Percentiles rank a stretch among this genome's conserved stretches.
Evolutionary conservation across 2,113 vertebrate species (phyloP).

Genomic region (Cyphomyrus discorhynchus): DNA sequence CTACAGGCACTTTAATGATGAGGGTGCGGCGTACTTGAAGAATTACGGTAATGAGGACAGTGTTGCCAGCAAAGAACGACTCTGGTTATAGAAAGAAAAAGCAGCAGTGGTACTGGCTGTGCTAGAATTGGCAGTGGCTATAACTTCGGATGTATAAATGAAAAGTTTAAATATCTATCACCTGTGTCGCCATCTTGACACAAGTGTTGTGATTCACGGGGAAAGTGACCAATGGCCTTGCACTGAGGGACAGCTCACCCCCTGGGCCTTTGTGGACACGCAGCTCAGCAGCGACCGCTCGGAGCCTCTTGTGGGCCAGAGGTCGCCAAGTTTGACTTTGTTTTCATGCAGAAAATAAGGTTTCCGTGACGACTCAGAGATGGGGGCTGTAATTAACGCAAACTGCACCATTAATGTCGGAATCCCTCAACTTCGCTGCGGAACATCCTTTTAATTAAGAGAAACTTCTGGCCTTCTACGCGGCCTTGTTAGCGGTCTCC

Average conservation of each 20-base stretch:
- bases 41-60: neutral
- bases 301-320: neutral
- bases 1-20: neutral
- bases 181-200: neutral
- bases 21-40: neutral
- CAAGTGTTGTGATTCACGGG: neutral
- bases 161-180: neutral
- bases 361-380: neutral
- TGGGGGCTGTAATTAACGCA: slow-evolving; percentile 10
- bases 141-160: neutral
- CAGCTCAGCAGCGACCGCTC: neutral
- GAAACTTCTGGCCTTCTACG: neutral
- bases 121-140: neutral
- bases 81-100: neutral
- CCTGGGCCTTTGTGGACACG: neutral
- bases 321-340: neutral
- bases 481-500: neutral
- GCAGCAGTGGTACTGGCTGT: neutral
- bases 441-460: neutral
- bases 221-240: neutral
- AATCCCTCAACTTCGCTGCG: neutral
- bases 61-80: neutral
- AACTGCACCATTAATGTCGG: slow-evolving; percentile 10
- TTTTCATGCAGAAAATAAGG: neutral
- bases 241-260: neutral